phyloP scores from a whole-genome alignment of 2,797 vertebrate species.

The Coccyzus lansbergi region DNA sequence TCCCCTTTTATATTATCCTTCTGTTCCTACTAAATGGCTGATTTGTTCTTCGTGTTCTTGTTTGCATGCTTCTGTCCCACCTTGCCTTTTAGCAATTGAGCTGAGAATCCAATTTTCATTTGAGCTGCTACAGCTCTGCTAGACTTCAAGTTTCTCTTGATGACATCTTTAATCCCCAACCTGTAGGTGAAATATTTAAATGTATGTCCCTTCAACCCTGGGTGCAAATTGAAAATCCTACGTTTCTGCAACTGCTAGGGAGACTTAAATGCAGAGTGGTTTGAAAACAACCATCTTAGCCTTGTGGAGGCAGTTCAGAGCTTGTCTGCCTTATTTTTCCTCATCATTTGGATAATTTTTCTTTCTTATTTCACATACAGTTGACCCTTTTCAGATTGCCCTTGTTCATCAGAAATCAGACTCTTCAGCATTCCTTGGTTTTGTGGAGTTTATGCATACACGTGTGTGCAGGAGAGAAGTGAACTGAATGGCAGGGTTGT shows the following conservation, averaged over 20 bases:
- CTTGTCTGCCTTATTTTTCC: background rate
- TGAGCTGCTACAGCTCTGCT: background rate
- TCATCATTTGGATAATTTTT: background rate
- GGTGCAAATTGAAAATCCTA: background rate
- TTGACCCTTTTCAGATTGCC: background rate
- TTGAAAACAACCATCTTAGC: background rate
- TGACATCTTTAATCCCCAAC: background rate
- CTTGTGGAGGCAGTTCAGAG: background rate
- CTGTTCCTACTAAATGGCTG: background rate
- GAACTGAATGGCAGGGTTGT: background rate
- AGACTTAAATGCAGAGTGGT: background rate
- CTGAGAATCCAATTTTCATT: background rate
- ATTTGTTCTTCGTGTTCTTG: background rate
- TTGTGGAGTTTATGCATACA: fast-evolving
- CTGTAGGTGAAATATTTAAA: background rate
- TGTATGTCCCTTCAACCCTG: background rate
- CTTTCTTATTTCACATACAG: background rate
- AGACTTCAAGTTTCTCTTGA: background rate
- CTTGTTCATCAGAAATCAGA: background rate
- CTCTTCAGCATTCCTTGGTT: background rate
- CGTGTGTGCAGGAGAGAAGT: background rate
- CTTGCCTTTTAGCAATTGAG: background rate
- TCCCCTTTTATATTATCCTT: background rate
- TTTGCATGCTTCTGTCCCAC: background rate
- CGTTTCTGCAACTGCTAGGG: background rate